Conservation (phyloP, 2,113 vertebrate genomes). For the Mustelus asterias region DNA sequence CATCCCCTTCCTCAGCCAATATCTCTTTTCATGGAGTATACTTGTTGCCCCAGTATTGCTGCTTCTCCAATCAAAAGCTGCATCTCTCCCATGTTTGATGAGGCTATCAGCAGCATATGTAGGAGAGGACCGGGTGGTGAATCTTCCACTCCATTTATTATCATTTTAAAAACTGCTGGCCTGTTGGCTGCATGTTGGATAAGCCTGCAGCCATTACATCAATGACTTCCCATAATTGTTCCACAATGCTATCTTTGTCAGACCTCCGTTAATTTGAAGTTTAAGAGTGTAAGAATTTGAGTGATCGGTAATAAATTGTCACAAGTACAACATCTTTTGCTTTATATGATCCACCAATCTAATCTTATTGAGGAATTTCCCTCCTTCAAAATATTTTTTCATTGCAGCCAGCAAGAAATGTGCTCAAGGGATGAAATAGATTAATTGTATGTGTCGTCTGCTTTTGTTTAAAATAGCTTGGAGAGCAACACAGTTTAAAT, state of each 20-base stretch:
- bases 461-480: background rate
- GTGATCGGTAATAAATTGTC: background rate
- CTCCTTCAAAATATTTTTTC: background rate
- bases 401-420: background rate
- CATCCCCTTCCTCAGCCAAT: no score
- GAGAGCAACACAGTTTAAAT: background rate
- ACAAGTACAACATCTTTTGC: background rate
- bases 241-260: background rate
- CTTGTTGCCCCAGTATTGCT: no score
- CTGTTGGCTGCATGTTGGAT: no score
- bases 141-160: no score
- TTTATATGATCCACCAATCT: background rate
- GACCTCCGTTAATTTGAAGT: background rate
- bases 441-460: background rate
- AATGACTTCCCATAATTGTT: background rate
- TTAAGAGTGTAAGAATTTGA: background rate
- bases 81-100: no score
- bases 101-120: no score
- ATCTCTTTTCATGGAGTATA: no score
- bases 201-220: background rate
- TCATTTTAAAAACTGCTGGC: no score
- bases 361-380: background rate
- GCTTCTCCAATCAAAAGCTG: no score
- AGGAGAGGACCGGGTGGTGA: no score
- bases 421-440: conserved; percentile 3